phyloP scores from a whole-genome alignment of 1,140 invertebrate species.

The Amyelois transitella region DNA sequence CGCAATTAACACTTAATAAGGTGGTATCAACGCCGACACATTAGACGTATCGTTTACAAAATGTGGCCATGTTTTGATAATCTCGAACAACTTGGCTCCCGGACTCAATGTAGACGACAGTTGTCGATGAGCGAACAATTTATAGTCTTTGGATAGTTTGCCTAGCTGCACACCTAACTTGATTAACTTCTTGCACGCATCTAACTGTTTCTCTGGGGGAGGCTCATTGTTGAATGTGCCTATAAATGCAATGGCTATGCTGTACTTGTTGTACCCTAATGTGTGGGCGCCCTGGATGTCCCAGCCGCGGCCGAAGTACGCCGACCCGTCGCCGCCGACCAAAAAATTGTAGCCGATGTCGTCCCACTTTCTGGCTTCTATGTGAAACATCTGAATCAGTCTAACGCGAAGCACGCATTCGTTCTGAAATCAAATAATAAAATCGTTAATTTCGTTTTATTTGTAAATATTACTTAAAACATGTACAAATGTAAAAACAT shows the following conservation, averaged over 20 bases:
- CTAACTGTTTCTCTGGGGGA: slow-evolving; percentile 72
- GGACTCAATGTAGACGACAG: slow-evolving; percentile 77
- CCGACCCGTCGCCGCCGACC: slow-evolving; percentile 82
- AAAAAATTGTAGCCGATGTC: slow-evolving; percentile 83
- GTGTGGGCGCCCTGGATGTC: slow-evolving; percentile 79
- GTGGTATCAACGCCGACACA: slow-evolving; percentile 27
- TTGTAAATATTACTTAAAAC: background rate
- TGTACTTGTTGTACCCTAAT: slow-evolving; percentile 77
- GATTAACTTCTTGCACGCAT: slow-evolving; percentile 75
- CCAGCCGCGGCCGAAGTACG: slow-evolving; percentile 82
- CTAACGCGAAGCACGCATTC: slow-evolving; percentile 71
- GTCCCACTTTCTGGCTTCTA: slow-evolving; percentile 76
- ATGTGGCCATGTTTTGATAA: slow-evolving; percentile 78
- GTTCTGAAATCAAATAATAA: slow-evolving; percentile 48
- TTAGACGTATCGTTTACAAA: slow-evolving; percentile 51
- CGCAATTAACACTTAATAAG: slow-evolving; percentile 7
- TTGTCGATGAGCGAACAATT: slow-evolving; percentile 78
- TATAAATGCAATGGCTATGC: slow-evolving; percentile 81
- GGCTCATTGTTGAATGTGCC: slow-evolving; percentile 75
- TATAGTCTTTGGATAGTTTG: slow-evolving; percentile 75
- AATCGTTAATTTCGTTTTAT: background rate
- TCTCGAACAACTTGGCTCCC: slow-evolving; percentile 74
- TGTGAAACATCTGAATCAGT: slow-evolving; percentile 82
- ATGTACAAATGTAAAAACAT: too few relatives aligned
- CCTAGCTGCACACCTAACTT: slow-evolving; percentile 71